Conservation (phyloP, 2,888 invertebrate genomes). For the Diaprepes abbreviatus region DNA sequence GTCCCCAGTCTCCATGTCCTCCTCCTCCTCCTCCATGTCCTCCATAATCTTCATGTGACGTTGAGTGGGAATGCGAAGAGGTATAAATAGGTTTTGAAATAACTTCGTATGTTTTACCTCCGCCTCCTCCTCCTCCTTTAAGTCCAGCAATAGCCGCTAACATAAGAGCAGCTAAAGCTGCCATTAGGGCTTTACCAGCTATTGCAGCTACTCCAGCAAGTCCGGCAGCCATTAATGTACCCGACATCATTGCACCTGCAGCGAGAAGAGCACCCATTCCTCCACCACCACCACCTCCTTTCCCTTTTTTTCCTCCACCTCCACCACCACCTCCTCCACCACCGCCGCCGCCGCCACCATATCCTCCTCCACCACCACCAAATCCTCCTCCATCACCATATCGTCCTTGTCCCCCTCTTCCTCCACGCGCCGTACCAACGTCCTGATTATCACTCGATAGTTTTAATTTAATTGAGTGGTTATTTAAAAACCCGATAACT, state of each 20-base stretch:
- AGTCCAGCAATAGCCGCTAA: slow-evolving; percentile 78
- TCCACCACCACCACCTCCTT: too few species aligned
- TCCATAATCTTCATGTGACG: slow-evolving; percentile 73
- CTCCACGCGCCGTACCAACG: slow-evolving; percentile 65
- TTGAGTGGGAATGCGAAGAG: slow-evolving; percentile 74
- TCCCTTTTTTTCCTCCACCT: too few species aligned
- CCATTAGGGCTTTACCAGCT: slow-evolving; percentile 85
- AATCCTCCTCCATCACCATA: too few species aligned
- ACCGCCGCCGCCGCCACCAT: too few species aligned
- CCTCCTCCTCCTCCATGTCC: slow-evolving; percentile 49
- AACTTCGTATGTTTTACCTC: slow-evolving; percentile 82
- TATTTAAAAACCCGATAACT: slow-evolving; percentile 79
- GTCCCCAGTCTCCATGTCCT: too few species aligned
- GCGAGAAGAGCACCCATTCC: slow-evolving; percentile 68
- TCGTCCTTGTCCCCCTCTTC: too few species aligned
- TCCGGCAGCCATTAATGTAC: slow-evolving; percentile 79
- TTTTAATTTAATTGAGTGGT: slow-evolving; percentile 80
- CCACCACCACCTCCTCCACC: too few species aligned
- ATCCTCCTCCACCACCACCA: too few species aligned
- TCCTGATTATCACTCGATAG: slow-evolving; percentile 59
- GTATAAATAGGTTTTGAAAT: slow-evolving; percentile 83
- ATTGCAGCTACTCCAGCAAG: slow-evolving; percentile 80
- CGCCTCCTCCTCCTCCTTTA: slow-evolving; percentile 73
- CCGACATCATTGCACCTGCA: slow-evolving; percentile 72
- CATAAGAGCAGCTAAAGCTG: slow-evolving; percentile 81